Conservation (phyloP, 2,888 invertebrate species). For the Heliconius ismenius region DNA sequence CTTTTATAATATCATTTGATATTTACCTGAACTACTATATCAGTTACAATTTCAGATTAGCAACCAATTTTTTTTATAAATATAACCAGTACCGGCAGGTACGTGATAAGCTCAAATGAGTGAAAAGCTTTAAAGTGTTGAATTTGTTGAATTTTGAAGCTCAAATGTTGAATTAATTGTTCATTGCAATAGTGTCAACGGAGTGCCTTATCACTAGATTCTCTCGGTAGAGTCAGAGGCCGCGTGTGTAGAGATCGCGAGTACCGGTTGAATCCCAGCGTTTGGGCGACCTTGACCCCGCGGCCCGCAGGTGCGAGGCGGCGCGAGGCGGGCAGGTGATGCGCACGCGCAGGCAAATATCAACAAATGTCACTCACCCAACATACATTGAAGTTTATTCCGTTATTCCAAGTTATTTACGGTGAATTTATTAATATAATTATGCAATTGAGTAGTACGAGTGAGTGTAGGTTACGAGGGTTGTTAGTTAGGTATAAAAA, state of each 20-base stretch:
- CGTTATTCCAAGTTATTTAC: slow-evolving; percentile 43
- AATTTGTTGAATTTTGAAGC: no score
- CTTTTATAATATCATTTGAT: neutral
- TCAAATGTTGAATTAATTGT: no score
- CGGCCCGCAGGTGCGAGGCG: slow-evolving; percentile 46
- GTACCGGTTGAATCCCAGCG: slow-evolving; percentile 45
- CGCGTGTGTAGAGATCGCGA: slow-evolving; percentile 34
- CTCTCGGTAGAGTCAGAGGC: neutral
- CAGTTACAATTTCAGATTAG: no score
- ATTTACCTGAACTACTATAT: neutral
- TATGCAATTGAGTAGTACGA: neutral
- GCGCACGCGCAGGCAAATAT: slow-evolving; percentile 58
- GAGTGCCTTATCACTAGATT: no score
- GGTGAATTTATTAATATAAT: slow-evolving; percentile 10
- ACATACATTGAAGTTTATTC: slow-evolving; percentile 37
- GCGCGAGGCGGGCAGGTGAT: slow-evolving; percentile 53
- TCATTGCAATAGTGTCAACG: no score
- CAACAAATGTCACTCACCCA: slow-evolving; percentile 70
- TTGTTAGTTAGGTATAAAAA: neutral
- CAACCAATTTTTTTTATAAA: no score
- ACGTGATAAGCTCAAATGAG: no score
- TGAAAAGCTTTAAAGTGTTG: no score
- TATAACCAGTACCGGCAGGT: no score
- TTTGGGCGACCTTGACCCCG: slow-evolving; percentile 45
- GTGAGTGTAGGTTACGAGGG: neutral